Evolutionary conservation across 2,888 invertebrate genomes (phyloP).

Genomic region (Polymixis flavicincta): DNA sequence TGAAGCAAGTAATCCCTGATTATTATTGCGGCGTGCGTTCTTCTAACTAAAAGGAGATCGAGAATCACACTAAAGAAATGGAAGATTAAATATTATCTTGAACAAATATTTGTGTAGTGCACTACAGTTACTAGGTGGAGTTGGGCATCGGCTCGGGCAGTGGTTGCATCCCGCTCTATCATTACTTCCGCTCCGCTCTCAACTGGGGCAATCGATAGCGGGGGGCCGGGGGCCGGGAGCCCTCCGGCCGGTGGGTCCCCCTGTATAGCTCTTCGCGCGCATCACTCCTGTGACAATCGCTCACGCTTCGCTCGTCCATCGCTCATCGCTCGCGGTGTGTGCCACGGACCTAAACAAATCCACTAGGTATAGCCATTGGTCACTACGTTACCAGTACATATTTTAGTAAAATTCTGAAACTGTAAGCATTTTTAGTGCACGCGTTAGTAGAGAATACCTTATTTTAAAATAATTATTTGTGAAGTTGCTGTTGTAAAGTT

Average conservation of each 20-base stretch:
- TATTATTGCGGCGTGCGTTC: slow-evolving; percentile 56
- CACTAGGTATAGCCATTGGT: slow-evolving; percentile 28
- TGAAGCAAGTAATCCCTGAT: slow-evolving; percentile 60
- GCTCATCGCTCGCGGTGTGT: slow-evolving; percentile 66
- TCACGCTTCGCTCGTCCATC: slow-evolving; percentile 78
- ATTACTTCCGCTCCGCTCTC: slow-evolving; percentile 90
- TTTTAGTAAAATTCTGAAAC: slow-evolving; percentile 13
- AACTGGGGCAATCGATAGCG: slow-evolving; percentile 93
- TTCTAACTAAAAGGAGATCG: slow-evolving; percentile 67
- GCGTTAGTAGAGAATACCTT: not conserved
- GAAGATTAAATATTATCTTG: slow-evolving; percentile 86
- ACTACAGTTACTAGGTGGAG: slow-evolving; percentile 84
- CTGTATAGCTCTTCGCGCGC: slow-evolving; percentile 80
- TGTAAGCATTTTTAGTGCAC: not conserved
- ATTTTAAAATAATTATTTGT: not conserved
- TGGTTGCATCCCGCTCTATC: slow-evolving; percentile 90
- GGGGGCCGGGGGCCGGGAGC: slow-evolving; percentile 76
- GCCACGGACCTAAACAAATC: slow-evolving; percentile 57
- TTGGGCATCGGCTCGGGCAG: slow-evolving; percentile 87
- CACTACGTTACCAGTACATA: slow-evolving; percentile 22
- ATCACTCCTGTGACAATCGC: slow-evolving; percentile 89
- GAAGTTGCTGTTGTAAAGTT: not conserved
- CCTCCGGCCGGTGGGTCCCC: slow-evolving; percentile 75
- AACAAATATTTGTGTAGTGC: slow-evolving; percentile 88
- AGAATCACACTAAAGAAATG: slow-evolving; percentile 77